Conservation (phyloP, 2,113 vertebrate species). For the Eublepharis macularius region DNA sequence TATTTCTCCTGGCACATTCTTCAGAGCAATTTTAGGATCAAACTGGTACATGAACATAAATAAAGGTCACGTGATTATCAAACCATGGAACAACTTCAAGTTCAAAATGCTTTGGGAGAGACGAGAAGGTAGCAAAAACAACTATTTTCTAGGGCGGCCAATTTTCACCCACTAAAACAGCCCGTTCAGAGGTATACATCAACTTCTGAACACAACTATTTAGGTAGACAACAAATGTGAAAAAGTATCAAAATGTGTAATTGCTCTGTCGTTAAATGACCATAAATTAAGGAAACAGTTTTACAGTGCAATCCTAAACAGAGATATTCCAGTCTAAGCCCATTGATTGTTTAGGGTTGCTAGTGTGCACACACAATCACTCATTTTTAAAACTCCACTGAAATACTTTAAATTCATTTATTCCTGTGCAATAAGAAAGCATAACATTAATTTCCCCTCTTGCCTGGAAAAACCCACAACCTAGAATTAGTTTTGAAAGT, state of each 20-base stretch:
- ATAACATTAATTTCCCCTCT: background rate
- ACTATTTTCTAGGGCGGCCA: background rate
- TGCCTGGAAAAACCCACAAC: too few species aligned
- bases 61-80: conserved; percentile 46
- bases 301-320: too few species aligned
- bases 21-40: conserved; percentile 51
- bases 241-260: background rate
- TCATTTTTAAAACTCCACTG: background rate
- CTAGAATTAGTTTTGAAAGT: too few species aligned
- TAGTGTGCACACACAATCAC: too few species aligned
- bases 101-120: background rate
- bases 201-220: background rate
- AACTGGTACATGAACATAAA: conserved; percentile 38
- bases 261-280: background rate
- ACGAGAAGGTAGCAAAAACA: background rate
- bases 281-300: background rate
- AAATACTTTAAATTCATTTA: background rate
- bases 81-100: conserved; percentile 33
- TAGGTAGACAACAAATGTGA: background rate
- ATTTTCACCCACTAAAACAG: background rate
- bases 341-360: too few species aligned
- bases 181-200: background rate
- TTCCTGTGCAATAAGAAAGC: background rate
- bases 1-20: conserved; percentile 53
- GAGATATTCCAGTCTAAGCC: too few species aligned